Evolutionary conservation across 2,888 invertebrate species (phyloP), one percentile per base, ranked within the genome.

Genomic region (Antheraea assamensis): DNA sequence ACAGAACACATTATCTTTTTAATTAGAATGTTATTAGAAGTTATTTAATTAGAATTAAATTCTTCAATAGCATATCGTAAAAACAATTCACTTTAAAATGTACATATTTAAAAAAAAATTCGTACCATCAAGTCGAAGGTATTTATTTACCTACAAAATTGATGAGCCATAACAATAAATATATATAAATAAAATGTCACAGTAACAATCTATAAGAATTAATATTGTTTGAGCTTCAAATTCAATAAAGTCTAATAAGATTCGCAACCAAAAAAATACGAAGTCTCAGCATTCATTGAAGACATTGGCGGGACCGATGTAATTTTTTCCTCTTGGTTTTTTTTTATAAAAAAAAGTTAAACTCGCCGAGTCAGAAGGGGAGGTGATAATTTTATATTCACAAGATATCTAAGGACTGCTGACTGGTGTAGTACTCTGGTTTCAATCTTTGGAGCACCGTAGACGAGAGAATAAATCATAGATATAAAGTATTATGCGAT

Each of bases 361-460:
- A 88, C 84, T 83, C 82, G 91, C 91, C 85, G 90, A 90, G 81
- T 88, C 86, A 83, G 88, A 78, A 78, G 76, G 81, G 80, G 86
- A 83, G 90, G 92, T 88, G 92, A 92, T 91, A 91, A 93, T 93
- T 92, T 92, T 90, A 90, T 90, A 90, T 92, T 92, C 91, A 89
- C 76, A 80, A 83, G 83, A 83, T 85, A 83, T 82, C 77, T 77
- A 78, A 78, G 75, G 76, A 77, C 74, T 74, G 81, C 81, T 81
- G 85, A 84, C 82, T 81, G 79, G 78, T 76, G 72, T 78, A 78
- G 73, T 27, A 64, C 61, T 64, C 30, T 15, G 55, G 52, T 21
- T 55, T 71, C 52, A 58, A 71, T 58, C 58, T 58, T 71, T 58
- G 2, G 27, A 27, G 1, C n/a, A 27, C 13, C 3, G 30, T 17